These are phyloP conservation scores for Lasiurus cinereus DNA, from an alignment of 2,113 vertebrate species.

Conservation along the genomic window DNA sequence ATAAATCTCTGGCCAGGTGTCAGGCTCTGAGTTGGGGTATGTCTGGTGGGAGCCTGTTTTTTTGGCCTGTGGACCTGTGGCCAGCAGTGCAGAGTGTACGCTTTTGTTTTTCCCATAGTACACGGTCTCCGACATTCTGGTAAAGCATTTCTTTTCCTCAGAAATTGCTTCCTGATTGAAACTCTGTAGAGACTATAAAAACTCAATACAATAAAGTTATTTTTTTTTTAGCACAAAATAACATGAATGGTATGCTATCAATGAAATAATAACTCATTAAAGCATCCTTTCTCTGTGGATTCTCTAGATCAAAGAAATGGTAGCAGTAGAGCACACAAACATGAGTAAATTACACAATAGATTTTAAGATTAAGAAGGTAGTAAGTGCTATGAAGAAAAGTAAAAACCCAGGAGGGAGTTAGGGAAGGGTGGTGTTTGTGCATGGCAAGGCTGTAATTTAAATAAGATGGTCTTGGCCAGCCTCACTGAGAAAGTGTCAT, in stretches of 20 bases:
- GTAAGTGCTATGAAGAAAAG: neutral
- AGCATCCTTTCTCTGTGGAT: neutral
- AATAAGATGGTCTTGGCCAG: neutral
- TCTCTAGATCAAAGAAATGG: neutral
- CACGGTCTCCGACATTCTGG: neutral
- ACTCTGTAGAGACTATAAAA: neutral
- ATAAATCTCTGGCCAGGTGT: neutral
- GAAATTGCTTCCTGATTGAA: neutral
- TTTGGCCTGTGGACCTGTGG: neutral
- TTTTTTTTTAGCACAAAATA: constrained; percentile 23
- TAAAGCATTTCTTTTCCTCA: neutral
- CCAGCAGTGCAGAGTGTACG: neutral
- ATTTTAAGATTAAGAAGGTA: neutral
- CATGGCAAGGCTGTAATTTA: neutral
- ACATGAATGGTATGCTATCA: neutral
- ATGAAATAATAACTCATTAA: constrained; percentile 1
- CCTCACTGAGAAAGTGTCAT: constrained; percentile 4
- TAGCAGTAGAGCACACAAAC: neutral
- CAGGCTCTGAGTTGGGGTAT: neutral
- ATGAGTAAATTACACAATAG: neutral
- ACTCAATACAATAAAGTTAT: neutral
- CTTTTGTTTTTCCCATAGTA: neutral
- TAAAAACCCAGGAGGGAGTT: constrained; percentile 12
- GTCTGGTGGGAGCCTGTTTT: neutral
- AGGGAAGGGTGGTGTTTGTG: neutral